Percentiles rank a stretch among this genome's conserved stretches.
phyloP scores from a whole-genome alignment of 2,113 vertebrate genomes.

The Corydoras maculifer region DNA sequence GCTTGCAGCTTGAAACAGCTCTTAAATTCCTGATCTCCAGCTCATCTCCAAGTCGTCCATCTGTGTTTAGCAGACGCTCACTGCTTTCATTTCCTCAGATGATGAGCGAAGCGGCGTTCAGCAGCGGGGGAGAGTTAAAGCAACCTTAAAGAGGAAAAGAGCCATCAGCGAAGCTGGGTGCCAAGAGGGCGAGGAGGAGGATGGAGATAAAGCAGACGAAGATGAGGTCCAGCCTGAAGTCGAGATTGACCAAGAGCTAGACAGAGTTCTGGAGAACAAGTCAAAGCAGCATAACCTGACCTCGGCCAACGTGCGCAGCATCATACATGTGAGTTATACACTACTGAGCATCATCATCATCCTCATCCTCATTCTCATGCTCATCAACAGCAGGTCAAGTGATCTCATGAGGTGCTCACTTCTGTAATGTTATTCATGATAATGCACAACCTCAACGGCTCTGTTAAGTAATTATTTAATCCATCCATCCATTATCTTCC shows the following conservation, averaged over 20 bases:
- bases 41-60: background rate
- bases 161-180: conserved; percentile 27
- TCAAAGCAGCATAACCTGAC: conserved; percentile 93
- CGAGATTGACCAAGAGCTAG: conserved; percentile 78
- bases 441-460: too few relatives aligned
- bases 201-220: conserved; percentile 17
- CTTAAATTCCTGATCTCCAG: too few relatives aligned
- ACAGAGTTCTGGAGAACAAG: conserved; percentile 82
- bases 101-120: conserved; percentile 6
- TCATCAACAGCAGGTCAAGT: too few relatives aligned
- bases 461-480: too few relatives aligned
- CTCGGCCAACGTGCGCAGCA: conserved; percentile 86
- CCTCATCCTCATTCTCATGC: too few relatives aligned
- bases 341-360: background rate
- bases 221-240: conserved; percentile 54
- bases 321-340: conserved; percentile 80
- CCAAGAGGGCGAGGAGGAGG: conserved; percentile 8
- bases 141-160: conserved; percentile 46
- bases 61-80: too few relatives aligned
- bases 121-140: conserved; percentile 5
- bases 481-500: too few relatives aligned
- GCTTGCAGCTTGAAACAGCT: too few relatives aligned
- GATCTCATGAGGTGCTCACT: too few relatives aligned
- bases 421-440: too few relatives aligned
- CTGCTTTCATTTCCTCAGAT: background rate